Evolutionary conservation across 1,140 invertebrate genomes (phyloP).

Genomic region (Cheumatopsyche charites): DNA sequence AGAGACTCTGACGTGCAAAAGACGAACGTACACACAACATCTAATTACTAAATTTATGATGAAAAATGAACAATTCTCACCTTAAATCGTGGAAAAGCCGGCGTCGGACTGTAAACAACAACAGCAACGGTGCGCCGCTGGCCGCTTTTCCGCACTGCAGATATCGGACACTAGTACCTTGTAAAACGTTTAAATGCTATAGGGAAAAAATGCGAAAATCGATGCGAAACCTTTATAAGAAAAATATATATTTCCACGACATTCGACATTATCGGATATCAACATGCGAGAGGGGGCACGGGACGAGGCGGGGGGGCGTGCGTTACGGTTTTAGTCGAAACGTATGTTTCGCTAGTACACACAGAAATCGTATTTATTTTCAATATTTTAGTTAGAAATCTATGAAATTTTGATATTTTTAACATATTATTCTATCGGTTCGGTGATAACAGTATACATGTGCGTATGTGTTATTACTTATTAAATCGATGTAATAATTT

Average conservation of each 20-base stretch:
- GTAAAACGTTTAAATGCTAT: constrained; percentile 19
- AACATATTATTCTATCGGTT: too few relatives aligned
- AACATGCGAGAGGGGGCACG: neutral
- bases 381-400: too few relatives aligned
- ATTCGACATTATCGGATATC: constrained; percentile 9
- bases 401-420: too few relatives aligned
- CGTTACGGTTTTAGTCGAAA: neutral
- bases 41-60: too few relatives aligned
- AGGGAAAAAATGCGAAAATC: constrained; percentile 13
- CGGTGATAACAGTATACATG: too few relatives aligned
- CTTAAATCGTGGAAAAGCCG: constrained; percentile 7
- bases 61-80: constrained; percentile 29
- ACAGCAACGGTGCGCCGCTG: neutral
- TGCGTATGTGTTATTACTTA: too few relatives aligned
- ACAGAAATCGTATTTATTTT: neutral
- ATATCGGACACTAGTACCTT: constrained; percentile 33
- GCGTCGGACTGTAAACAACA: neutral
- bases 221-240: neutral
- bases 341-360: neutral
- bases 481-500: too few relatives aligned
- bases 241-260: neutral
- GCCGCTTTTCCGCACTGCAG: constrained; percentile 46
- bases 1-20: too few relatives aligned
- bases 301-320: neutral
- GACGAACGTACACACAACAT: too few relatives aligned